These are phyloP conservation scores for Yponomeuta evonymella DNA, from an alignment of 2,888 invertebrate genomes.

Conservation along the genomic window DNA sequence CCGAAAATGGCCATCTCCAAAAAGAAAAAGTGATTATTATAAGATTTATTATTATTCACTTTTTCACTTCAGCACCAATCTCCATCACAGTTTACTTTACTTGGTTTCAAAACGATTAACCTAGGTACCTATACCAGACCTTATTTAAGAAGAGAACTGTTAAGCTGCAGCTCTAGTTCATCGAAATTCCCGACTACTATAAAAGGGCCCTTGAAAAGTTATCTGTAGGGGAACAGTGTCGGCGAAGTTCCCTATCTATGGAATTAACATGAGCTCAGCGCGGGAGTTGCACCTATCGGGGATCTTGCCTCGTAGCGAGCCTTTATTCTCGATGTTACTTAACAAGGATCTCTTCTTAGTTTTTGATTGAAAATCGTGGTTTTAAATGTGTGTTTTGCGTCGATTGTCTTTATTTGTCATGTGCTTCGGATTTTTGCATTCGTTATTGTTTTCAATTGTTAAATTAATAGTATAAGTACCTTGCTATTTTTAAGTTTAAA, in stretches of 20 bases:
- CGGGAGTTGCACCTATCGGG: conserved; percentile 31
- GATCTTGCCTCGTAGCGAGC: conserved; percentile 28
- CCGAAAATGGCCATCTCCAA: no score
- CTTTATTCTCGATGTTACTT: neutral
- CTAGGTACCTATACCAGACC: neutral
- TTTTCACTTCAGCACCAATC: no score
- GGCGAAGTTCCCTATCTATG: conserved; percentile 35
- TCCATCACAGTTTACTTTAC: neutral
- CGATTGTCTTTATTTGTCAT: no score
- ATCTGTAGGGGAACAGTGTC: conserved; percentile 23
- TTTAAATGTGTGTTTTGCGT: no score
- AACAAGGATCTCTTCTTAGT: no score
- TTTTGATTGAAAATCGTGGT: no score
- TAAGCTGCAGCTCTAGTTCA: neutral
- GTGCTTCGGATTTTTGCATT: no score
- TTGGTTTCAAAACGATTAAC: neutral
- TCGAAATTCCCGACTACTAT: conserved; percentile 17
- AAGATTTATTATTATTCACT: no score
- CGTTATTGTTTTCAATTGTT: no score
- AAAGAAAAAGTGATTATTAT: no score
- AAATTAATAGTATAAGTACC: no score
- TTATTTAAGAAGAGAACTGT: neutral
- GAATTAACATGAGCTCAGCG: conserved; percentile 47
- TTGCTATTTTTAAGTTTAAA: no score
- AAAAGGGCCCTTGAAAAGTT: conserved; percentile 22